Evolutionary conservation across 2,797 vertebrate genomes (phyloP), one percentile per base, ranked within the genome.

Genomic region (Adelosebastes latens): DNA sequence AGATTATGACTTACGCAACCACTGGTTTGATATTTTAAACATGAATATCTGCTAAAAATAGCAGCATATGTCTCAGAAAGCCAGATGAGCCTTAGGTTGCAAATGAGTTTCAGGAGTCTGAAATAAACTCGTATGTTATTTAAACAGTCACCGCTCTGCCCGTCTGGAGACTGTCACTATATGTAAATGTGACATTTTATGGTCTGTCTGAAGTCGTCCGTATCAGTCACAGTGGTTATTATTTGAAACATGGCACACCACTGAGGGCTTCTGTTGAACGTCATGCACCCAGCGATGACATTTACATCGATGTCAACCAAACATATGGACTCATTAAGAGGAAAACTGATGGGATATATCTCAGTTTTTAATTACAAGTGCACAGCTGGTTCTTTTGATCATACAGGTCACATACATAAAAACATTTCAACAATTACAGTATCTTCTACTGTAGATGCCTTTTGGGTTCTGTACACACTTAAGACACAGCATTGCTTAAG

Each of bases 361-460:
- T 86, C 22, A 64, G 46, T 4, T 73, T 92, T 93, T 94, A 93
- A 94, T 95, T 90, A 83, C 83, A 92, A 84, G 89, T 89, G 84
- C 82, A 92, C 89, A 90, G 78, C 79, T 80, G 81, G 72, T 82
- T 76, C 42, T 49, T 82, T 87, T 70, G 36, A 73, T 85, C 79
- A 77, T 75, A 90, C 79, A 59, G 70, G 34, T 90, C 58, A 83
- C 76, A 75, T 72, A 77, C 55, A 75, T 72, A 49, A 73, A 88
- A 65, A 85, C 79, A 75, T 77, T 82, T 89, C 55, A 86, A 81
- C 79, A 83, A n/a, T 53, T 83, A 86, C 83, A 85, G 56, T 59
- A 73, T 86, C 25, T 75, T 74, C 53, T 34, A 63, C 69, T 75
- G 67, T 69, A 69, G 49, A 77, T 68, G 18, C 62, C 55, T 14